Conservation (phyloP, 2,888 invertebrate species). For the Cheilosia impressa region DNA sequence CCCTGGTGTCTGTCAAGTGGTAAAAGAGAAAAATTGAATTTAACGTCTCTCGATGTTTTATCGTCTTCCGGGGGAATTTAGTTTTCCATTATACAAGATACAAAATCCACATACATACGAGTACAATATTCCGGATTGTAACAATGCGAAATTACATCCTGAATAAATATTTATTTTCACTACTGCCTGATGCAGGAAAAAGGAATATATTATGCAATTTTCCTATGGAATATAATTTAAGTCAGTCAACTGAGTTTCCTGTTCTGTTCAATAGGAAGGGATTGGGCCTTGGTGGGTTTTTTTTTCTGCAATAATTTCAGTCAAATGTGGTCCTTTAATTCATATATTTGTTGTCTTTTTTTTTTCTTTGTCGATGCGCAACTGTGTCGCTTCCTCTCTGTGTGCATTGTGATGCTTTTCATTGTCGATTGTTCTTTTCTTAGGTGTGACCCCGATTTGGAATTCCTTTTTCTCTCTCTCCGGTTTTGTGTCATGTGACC, state of each 20-base stretch:
- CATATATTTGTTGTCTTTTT: constrained; percentile 19
- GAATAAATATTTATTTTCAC: constrained; percentile 22
- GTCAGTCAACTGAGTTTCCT: constrained; percentile 41
- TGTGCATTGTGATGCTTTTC: constrained; percentile 62
- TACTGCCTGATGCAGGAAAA: not conserved
- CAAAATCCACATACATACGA: not conserved
- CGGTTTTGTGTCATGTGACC: constrained; percentile 56
- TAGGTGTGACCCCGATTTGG: constrained; percentile 62
- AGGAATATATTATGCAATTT: constrained; percentile 28
- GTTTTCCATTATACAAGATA: constrained; percentile 22
- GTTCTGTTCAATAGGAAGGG: constrained; percentile 15
- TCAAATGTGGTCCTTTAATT: constrained; percentile 58
- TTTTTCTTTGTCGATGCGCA: constrained; percentile 34
- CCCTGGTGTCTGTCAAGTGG: constrained; percentile 14
- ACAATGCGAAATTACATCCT: constrained; percentile 62
- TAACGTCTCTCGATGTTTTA: constrained; percentile 54
- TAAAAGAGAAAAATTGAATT: constrained; percentile 53
- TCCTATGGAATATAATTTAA: not conserved
- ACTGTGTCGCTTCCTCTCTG: constrained; percentile 56
- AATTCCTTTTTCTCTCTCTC: constrained; percentile 2
- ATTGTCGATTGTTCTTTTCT: constrained; percentile 66
- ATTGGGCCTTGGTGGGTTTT: not conserved
- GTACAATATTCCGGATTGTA: constrained; percentile 51
- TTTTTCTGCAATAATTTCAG: constrained; percentile 46
- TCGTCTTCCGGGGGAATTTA: constrained; percentile 43